Conservation (phyloP, 2,797 vertebrate species). For the Tinamus major region DNA sequence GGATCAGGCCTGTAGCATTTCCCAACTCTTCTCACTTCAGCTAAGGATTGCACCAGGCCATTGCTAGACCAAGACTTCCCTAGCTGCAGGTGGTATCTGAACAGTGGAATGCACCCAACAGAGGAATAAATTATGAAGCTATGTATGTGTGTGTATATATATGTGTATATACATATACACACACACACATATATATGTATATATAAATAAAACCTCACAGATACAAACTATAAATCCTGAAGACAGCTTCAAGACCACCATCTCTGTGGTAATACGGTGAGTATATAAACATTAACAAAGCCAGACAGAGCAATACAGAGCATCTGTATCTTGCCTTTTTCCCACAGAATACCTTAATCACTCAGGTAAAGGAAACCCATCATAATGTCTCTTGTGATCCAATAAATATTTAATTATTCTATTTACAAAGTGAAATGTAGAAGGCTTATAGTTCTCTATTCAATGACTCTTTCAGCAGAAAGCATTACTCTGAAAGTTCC, state of each 20-base stretch:
- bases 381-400: neutral
- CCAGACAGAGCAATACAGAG: neutral
- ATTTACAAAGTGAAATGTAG: neutral
- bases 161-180: no score
- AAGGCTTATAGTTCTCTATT: neutral
- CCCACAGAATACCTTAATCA: neutral
- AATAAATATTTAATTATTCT: neutral
- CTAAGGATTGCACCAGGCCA: neutral
- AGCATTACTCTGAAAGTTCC: neutral
- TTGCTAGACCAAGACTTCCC: neutral
- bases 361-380: neutral
- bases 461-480: neutral
- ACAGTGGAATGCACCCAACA: neutral
- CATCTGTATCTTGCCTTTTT: neutral
- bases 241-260: neutral
- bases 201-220: neutral
- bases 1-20: neutral
- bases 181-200: no score
- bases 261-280: neutral
- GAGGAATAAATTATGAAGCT: neutral
- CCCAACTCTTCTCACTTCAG: neutral
- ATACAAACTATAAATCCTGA: neutral
- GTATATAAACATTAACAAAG: neutral
- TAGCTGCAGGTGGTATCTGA: neutral
- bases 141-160: no score